Percentiles rank a stretch among this genome's conserved stretches.
These are phyloP conservation scores for Channa maculata DNA, from an alignment of 2,113 vertebrate species.

Conservation along the genomic window DNA sequence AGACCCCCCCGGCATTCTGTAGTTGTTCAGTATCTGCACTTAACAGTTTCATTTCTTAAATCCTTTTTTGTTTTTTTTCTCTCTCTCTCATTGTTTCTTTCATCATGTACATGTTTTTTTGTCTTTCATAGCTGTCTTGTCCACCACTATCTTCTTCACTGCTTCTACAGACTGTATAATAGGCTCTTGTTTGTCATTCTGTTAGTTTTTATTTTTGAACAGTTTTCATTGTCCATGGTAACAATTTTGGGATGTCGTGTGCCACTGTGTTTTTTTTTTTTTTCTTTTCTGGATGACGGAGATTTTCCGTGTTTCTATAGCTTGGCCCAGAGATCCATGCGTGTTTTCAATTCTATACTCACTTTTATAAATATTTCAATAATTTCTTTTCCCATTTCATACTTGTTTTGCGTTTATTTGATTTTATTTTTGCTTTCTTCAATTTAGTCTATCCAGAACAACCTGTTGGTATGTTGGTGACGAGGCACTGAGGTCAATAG, in stretches of 20 bases:
- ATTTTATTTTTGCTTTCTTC: constrained; percentile 29
- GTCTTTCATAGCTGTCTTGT: constrained; percentile 15
- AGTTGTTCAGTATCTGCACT: constrained; percentile 42
- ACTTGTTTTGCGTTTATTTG: constrained; percentile 60
- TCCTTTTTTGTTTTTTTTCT: constrained; percentile 6
- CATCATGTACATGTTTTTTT: constrained; percentile 53
- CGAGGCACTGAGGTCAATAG: constrained; percentile 77
- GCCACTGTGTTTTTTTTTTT: constrained; percentile 46
- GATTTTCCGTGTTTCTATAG: constrained; percentile 4
- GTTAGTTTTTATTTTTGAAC: constrained; percentile 29
- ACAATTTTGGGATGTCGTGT: constrained; percentile 60
- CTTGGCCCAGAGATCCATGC: constrained; percentile 53
- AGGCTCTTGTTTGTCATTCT: constrained; percentile 36
- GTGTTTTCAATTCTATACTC: constrained; percentile 60
- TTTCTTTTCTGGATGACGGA: constrained; percentile 15
- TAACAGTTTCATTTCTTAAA: constrained; percentile 19
- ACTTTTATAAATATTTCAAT: constrained; percentile 30
- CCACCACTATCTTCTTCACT: constrained; percentile 27
- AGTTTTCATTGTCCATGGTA: constrained; percentile 45
- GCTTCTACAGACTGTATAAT: constrained; percentile 41
- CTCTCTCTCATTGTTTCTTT: neutral
- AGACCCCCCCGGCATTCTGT: constrained; percentile 24
- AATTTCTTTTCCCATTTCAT: constrained; percentile 51
- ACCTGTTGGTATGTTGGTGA: constrained; percentile 75
- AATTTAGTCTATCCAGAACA: constrained; percentile 66